Evolutionary conservation across 2,888 invertebrate species (phyloP), one percentile per base, ranked within the genome.

Genomic region (Zele albiditarsus): DNA sequence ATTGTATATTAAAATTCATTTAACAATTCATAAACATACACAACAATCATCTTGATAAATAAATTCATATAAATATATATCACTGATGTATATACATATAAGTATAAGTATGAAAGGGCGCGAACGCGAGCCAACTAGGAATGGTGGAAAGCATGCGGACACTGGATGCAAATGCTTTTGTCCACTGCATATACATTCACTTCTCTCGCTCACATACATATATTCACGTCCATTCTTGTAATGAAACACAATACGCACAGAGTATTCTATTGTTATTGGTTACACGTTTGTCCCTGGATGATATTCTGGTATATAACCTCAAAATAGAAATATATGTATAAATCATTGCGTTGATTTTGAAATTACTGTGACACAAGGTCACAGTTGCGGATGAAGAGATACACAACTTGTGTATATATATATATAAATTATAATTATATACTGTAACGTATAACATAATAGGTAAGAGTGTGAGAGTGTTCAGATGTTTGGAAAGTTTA

Each of bases 211-310:
- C 4, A 3, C 6, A 46, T n/a, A n/a, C 20, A 20, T 53, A 53
- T 53, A 53, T 20, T n/a, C 53, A 53, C 20, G 53, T 53, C 38
- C 63, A 63, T 63, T 63, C 63, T 63, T 63, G 63, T 63, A 63
- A 63, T 33, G 38, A 38, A 31, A 38, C 63, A 63, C 63, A 63
- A 63, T 63, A 63, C 31, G 63, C 63, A 31, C 63, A n/a, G 38
- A 33, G 38, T 63, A 53, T 63, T 28, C 63, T 63, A 63, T 63
- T 63, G 63, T 63, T 33, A 23, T 63, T 63, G n/a, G 63, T 63
- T 63, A 63, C 63, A 63, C 63, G 33, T 38, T 63, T 38, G 63
- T 63, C 63, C 28, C 28, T 62, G 62, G 8, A n/a, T 38, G 38
- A 33, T 20, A 63, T 63, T 33, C 33, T 63, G n/a, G 33, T 23